These are phyloP conservation scores for Diachrysia chrysitis DNA, from an alignment of 2,888 invertebrate genomes.

Conservation along the genomic window DNA sequence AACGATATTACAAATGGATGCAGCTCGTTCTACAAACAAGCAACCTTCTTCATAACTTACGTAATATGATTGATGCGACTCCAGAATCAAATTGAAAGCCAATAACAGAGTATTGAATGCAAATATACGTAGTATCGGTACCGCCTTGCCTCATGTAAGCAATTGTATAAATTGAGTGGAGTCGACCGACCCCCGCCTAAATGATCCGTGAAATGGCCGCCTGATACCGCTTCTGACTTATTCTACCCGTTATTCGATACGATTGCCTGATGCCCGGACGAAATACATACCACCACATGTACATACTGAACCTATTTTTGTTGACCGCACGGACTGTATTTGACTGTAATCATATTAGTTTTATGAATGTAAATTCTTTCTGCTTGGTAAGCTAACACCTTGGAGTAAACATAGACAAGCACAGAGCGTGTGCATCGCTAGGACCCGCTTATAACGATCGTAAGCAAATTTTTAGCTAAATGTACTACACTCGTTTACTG, in stretches of 20 bases:
- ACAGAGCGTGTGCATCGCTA: too few species aligned
- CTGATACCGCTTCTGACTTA: slow-evolving; percentile 74
- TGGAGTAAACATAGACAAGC: too few species aligned
- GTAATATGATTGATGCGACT: slow-evolving; percentile 43
- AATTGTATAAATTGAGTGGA: slow-evolving; percentile 73
- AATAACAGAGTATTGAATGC: slow-evolving; percentile 53
- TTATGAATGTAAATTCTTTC: background rate
- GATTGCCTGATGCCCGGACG: slow-evolving; percentile 60
- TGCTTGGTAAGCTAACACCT: background rate
- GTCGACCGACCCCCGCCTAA: slow-evolving; percentile 61
- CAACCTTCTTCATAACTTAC: slow-evolving; percentile 22
- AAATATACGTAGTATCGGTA: slow-evolving; percentile 36
- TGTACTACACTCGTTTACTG: too few species aligned
- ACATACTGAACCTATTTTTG: slow-evolving; percentile 63
- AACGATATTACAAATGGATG: background rate
- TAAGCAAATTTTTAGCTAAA: too few species aligned
- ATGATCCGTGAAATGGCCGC: slow-evolving; percentile 73
- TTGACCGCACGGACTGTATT: slow-evolving; percentile 26
- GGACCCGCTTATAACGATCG: too few species aligned
- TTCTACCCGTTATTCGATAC: slow-evolving; percentile 70
- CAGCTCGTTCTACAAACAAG: background rate
- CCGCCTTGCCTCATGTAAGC: slow-evolving; percentile 51
- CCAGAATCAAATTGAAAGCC: slow-evolving; percentile 42
- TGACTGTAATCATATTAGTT: slow-evolving; percentile 11
- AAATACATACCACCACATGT: slow-evolving; percentile 61